Conservation (phyloP, 2,888 invertebrate genomes). For the Julus scandinavius region DNA sequence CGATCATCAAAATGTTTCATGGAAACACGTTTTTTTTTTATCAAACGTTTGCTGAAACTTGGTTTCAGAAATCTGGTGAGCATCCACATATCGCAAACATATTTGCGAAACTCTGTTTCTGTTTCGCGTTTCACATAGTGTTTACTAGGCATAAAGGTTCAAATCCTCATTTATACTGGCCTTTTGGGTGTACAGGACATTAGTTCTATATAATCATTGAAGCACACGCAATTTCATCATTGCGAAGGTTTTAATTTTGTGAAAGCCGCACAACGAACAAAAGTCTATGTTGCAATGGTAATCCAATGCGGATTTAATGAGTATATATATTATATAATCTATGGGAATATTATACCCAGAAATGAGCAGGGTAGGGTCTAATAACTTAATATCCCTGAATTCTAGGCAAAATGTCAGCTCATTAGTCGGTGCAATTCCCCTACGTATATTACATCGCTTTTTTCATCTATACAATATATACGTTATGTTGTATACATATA, state of each 20-base stretch:
- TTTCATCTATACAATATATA: neutral
- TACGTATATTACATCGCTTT: conserved; percentile 4
- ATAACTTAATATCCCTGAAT: conserved; percentile 6
- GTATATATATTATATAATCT: conserved; percentile 16
- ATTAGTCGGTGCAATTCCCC: conserved; percentile 1
- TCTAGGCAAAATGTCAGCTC: conserved; percentile 38
- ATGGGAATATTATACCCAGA: neutral
- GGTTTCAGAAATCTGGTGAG: too few relatives aligned
- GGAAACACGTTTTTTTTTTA: too few relatives aligned
- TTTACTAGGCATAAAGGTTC: neutral
- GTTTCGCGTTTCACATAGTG: too few relatives aligned
- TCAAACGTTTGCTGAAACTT: too few relatives aligned
- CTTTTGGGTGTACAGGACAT: neutral
- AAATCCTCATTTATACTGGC: neutral
- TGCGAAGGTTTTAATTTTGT: neutral
- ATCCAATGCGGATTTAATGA: neutral
- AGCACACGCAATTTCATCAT: conserved; percentile 8
- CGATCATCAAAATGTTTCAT: too few relatives aligned
- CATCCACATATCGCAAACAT: too few relatives aligned
- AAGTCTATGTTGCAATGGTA: neutral
- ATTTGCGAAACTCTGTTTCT: too few relatives aligned
- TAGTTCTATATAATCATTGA: neutral
- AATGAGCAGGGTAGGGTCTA: neutral
- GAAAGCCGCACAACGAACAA: neutral
- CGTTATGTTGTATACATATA: neutral